phyloP scores from a whole-genome alignment of 2,888 invertebrate genomes.

The Kryphioiulus occultus region DNA sequence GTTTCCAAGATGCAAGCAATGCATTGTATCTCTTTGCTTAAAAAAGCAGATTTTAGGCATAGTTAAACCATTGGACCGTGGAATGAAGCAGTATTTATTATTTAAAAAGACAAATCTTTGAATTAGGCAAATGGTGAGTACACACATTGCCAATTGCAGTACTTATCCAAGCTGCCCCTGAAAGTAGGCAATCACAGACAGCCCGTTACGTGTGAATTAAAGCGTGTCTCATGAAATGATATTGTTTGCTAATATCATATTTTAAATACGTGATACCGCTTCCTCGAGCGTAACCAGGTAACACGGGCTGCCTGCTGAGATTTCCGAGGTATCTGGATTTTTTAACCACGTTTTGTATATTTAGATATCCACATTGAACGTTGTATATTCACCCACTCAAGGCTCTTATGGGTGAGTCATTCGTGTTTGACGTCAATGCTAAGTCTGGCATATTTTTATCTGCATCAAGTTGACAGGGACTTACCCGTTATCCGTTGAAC shows the following conservation, averaged over 20 bases:
- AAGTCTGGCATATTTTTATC: background rate
- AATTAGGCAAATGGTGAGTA: too few species aligned
- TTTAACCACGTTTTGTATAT: background rate
- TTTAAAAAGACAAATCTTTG: too few species aligned
- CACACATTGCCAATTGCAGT: background rate
- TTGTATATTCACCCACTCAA: background rate
- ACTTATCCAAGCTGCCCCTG: background rate
- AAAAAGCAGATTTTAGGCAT: too few species aligned
- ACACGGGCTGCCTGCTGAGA: background rate
- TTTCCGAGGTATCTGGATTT: slow-evolving; percentile 1
- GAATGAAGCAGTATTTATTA: too few species aligned
- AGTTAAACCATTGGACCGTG: too few species aligned
- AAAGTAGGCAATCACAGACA: slow-evolving; percentile 12
- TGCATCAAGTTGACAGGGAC: background rate
- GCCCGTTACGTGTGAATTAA: background rate
- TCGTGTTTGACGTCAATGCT: background rate
- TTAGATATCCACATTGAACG: background rate
- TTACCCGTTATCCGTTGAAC: background rate
- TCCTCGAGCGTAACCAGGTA: slow-evolving; percentile 29
- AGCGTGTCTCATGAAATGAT: background rate
- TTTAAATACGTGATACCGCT: background rate
- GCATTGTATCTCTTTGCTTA: too few species aligned
- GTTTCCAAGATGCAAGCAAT: too few species aligned
- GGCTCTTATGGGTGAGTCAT: background rate
- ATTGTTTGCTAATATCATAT: background rate